Percentiles rank a stretch among this genome's conserved stretches.
Conservation (phyloP, 2,113 vertebrate genomes). For the Lagopus leucura region DNA sequence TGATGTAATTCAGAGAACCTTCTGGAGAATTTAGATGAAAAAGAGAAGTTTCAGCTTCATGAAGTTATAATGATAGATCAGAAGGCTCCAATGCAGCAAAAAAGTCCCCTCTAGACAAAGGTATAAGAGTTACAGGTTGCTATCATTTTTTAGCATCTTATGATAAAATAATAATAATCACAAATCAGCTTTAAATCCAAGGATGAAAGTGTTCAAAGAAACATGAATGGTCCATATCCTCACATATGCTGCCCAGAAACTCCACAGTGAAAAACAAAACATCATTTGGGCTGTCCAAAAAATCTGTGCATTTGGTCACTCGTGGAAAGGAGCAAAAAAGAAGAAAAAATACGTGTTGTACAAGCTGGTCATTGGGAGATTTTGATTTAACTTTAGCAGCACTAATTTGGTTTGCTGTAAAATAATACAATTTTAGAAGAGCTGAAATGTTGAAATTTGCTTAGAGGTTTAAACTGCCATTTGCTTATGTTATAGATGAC, state of each 20-base stretch:
- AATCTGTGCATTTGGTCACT: not conserved
- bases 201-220: not conserved
- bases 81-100: not conserved
- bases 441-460: not conserved
- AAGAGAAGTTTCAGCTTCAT: not conserved
- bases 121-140: not conserved
- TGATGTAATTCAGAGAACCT: not conserved
- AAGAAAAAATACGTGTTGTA: not conserved
- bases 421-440: not conserved
- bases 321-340: not conserved
- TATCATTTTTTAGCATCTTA: not conserved
- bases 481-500: not conserved
- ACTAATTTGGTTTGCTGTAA: not conserved
- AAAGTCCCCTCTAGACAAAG: not conserved
- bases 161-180: not conserved
- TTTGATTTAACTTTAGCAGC: not conserved
- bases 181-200: not conserved
- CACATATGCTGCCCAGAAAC: not conserved
- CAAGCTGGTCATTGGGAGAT: not conserved
- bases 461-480: not conserved
- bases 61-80: not conserved
- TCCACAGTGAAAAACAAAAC: not conserved
- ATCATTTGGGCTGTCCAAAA: not conserved
- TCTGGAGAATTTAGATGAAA: not conserved
- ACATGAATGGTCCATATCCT: not conserved